Conservation (phyloP, 2,888 invertebrate genomes). For the Nematopogon swammerdamellus region DNA sequence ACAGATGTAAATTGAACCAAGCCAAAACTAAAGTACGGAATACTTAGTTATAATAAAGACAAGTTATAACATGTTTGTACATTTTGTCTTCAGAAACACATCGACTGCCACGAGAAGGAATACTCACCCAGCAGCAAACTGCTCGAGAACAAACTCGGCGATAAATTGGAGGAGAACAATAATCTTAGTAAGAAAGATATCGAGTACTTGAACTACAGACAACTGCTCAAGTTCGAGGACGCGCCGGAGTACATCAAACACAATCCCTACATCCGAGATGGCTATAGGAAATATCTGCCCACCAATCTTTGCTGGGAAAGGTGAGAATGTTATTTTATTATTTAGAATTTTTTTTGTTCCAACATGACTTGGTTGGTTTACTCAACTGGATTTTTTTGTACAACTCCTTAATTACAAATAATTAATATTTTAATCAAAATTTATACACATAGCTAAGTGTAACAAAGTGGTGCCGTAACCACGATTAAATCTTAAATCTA, state of each 20-base stretch:
- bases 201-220: slow-evolving; percentile 44
- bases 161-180: slow-evolving; percentile 40
- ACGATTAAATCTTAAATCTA: too few relatives aligned
- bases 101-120: slow-evolving; percentile 18
- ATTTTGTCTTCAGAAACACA: slow-evolving; percentile 5
- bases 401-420: too few relatives aligned
- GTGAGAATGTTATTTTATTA: slow-evolving; percentile 47
- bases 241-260: slow-evolving; percentile 83
- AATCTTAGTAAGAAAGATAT: slow-evolving; percentile 44
- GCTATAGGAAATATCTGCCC: slow-evolving; percentile 80
- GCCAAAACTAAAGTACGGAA: too few relatives aligned
- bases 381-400: too few relatives aligned
- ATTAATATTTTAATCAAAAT: too few relatives aligned
- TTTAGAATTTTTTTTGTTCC: slow-evolving; percentile 6
- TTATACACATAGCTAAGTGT: too few relatives aligned
- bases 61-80: too few relatives aligned
- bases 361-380: slow-evolving; percentile 5
- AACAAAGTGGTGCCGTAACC: too few relatives aligned
- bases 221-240: slow-evolving; percentile 49
- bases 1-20: too few relatives aligned
- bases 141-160: slow-evolving; percentile 25
- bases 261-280: slow-evolving; percentile 81
- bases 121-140: slow-evolving; percentile 25
- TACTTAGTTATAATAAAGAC: too few relatives aligned
- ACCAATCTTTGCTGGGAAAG: slow-evolving; percentile 86